Evolutionary conservation across 2,113 vertebrate genomes (phyloP).

Genomic region (Pholis gunnellus): DNA sequence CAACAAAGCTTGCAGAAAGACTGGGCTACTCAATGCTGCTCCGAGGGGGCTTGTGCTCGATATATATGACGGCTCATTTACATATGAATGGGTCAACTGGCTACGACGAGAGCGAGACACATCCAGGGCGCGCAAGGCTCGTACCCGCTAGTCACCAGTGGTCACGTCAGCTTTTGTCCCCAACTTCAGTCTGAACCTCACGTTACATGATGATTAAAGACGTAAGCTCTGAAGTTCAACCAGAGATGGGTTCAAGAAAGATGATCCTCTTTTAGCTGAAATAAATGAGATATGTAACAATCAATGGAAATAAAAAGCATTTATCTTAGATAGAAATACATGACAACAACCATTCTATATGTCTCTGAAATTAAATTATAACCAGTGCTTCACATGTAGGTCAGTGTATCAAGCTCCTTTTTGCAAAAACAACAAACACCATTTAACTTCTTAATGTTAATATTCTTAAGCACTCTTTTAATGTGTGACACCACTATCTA

Average conservation of each 20-base stretch:
- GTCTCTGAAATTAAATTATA: background rate
- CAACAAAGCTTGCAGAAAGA: constrained; percentile 56
- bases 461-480: background rate
- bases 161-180: constrained; percentile 23
- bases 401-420: no score
- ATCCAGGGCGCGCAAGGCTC: constrained; percentile 57
- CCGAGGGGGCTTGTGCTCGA: constrained; percentile 29
- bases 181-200: background rate
- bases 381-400: background rate
- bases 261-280: background rate
- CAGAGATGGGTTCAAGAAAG: background rate
- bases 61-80: constrained; percentile 85
- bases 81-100: constrained; percentile 83
- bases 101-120: constrained; percentile 35
- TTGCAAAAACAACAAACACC: background rate
- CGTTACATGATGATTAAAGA: background rate
- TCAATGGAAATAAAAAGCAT: background rate
- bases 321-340: background rate
- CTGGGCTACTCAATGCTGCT: constrained; percentile 39
- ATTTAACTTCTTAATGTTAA: background rate
- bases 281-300: background rate
- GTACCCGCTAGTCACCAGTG: constrained; percentile 67
- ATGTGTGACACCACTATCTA: constrained; percentile 1
- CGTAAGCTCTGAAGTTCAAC: background rate
- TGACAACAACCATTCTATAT: background rate